Base-by-base conservation (phyloP, 2,797 vertebrate genomes). In the Botia almorhae region DNA sequence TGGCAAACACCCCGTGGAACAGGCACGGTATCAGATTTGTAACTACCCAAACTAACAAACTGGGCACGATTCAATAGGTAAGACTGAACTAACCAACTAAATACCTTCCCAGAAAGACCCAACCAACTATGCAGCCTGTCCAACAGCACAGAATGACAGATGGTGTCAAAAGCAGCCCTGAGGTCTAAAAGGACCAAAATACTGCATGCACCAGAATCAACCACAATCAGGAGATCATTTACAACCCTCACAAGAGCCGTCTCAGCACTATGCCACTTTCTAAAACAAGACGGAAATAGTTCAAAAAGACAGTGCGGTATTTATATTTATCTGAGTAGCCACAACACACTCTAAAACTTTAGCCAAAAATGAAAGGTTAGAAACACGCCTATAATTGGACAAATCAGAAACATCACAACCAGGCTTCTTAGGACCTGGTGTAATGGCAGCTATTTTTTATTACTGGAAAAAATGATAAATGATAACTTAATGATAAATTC, bases 321-420 rank as follows among this genome's bases (percentile, higher is more conserved):
- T n/a, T 0, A 2, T 39, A 39, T 39, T 39, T 13, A 21, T 12
- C 36, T 43, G 4, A 43, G 36, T 39, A 39, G 4, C 36, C 36
- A 14, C 64, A 67, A n/a, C 64, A 67, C 0, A 5, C n/a, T 21
- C 36, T 23, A 46, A 14, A 14, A 67, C 17, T 36, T 39, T 5
- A 39, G 4, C 2, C 36, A 39, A 7, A 39, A 39, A 39, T 39
- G 36, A 5, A 39, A 39, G 13, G 12, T 21, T 43, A 43, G 64
- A 46, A 67, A 43, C 43, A 67, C n/a, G 17, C 16, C 33, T 64
- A 39, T 64, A 39, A 64, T 64, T 36, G n/a, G 61, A 64, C 16
- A 36, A 46, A 46, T 48, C 11, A 48, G 46, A 67, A 43, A 6
- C n/a, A 43, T 43, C 36, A 43, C 36, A 67, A n/a, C 36, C 10